Evolutionary conservation across 92 coral and sea anemone species (phyloP).

Genomic region (Epizoanthus rinbou): DNA sequence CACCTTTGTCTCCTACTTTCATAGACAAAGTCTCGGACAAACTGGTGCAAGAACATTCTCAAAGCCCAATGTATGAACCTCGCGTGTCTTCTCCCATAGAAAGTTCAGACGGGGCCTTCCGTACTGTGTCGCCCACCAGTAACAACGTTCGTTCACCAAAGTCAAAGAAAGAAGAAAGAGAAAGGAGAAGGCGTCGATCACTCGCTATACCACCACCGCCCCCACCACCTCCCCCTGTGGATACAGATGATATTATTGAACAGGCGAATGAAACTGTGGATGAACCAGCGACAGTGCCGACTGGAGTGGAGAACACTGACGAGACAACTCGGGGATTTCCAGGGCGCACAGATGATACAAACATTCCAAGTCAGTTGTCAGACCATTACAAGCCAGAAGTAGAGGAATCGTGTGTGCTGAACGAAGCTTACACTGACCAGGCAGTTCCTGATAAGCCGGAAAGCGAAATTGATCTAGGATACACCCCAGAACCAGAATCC

Average conservation of each 20-base stretch:
- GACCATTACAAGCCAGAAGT: not conserved
- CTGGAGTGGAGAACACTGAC: not conserved
- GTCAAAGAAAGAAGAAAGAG: slow-evolving; percentile 48
- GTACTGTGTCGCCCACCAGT: not conserved
- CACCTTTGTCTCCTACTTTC: not conserved
- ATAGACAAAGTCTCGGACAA: not conserved
- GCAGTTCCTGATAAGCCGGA: not conserved
- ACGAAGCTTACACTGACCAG: not conserved
- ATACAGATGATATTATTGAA: slow-evolving; percentile 13
- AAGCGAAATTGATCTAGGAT: not conserved
- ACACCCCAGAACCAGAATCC: not conserved
- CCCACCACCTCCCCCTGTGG: slow-evolving; percentile 73
- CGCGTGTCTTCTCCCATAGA: slow-evolving; percentile 41
- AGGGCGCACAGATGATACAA: too few species aligned
- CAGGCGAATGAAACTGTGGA: not conserved
- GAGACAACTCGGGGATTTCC: not conserved
- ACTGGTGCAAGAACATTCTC: not conserved
- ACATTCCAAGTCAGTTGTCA: not conserved
- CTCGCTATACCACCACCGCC: slow-evolving; percentile 75
- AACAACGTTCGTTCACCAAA: slow-evolving; percentile 38
- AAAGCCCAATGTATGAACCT: slow-evolving; percentile 34
- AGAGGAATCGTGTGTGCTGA: slow-evolving; percentile 1
- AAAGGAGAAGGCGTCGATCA: slow-evolving; percentile 42
- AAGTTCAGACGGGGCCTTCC: not conserved
- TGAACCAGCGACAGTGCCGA: not conserved